Base-by-base conservation (phyloP, 2,888 invertebrate genomes). In the Formica aserva region DNA sequence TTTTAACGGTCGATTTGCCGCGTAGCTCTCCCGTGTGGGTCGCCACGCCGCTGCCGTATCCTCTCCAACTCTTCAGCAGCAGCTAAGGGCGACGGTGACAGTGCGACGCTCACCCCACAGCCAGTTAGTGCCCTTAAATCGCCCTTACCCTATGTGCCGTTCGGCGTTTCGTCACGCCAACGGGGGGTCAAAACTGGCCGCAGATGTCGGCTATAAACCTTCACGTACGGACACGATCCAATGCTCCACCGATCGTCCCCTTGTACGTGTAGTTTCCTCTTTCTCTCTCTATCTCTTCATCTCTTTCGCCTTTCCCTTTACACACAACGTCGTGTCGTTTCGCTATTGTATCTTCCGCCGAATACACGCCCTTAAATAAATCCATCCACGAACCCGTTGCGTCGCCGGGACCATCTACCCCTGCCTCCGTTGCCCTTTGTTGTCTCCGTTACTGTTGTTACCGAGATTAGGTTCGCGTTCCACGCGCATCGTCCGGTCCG, bases 1-100 rank as follows among this genome's bases (percentile, higher is more conserved):
- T 94, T 94, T 94, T 94, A 94, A 94, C 94, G 94, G 93, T 94
- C 94, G 94, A 94, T 94, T 94, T 94, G 92, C 91, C 90, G 90
- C 88, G 87, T 83, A 90, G 72, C 55, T 72, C 52, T 52, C 69
- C 81, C 38, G 77, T 77, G 38, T 55, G 86, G 87, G 86, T 86
- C 82, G 86, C 83, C 57, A 41, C 83, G 74, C 48, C 82, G 71
- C 83, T 63, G 72, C 72, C 32, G 38, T 85, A 71, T 80, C 78
- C 78, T 80, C 80, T 82, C 85, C 41, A 35, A 48, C 84, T 74
- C 82, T 81, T 75, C 78, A 67, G 71, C 74, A 52, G 62, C 83
- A 84, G 80, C 66, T 32, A 80, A 72, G 72, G 76, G 80, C 74
- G 84, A 80, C 74, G 74, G 83, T 71, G 78, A 41, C 67, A 63